A percentile compares a stretch with the other conserved stretches of the same genome.
Conservation (phyloP, 2,888 invertebrate species). For the Ditula angustiorana region DNA sequence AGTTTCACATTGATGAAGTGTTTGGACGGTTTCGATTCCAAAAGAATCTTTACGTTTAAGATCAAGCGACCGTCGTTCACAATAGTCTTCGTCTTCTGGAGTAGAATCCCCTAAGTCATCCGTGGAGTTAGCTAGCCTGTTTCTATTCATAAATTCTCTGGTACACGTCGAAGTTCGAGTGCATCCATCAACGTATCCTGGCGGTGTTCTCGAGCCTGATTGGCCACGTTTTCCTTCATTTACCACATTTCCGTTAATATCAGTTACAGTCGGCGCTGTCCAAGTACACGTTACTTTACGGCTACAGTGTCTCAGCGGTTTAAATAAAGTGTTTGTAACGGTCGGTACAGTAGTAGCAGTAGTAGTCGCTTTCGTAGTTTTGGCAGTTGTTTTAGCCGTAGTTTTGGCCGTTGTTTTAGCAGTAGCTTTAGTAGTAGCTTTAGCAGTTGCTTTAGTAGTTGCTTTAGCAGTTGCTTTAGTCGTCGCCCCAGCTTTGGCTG, state of each 20-base stretch:
- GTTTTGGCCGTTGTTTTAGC: not conserved
- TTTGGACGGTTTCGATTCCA: conserved; percentile 19
- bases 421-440: conserved; percentile 13
- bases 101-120: conserved; percentile 13
- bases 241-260: conserved; percentile 52
- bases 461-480: conserved; percentile 17
- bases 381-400: not conserved
- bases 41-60: conserved; percentile 58
- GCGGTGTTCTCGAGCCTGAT: conserved; percentile 67
- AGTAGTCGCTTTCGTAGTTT: conserved; percentile 17
- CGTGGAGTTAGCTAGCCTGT: conserved; percentile 43
- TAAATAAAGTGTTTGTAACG: conserved; percentile 51
- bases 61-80: conserved; percentile 70
- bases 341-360: conserved; percentile 19
- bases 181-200: conserved; percentile 76
- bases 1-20: not conserved
- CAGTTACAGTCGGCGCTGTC: conserved; percentile 63
- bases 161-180: conserved; percentile 78
- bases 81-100: conserved; percentile 71
- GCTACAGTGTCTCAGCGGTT: conserved; percentile 68
- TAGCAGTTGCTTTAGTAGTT: conserved; percentile 14
- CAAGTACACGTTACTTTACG: conserved; percentile 78
- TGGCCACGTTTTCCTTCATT: conserved; percentile 43
- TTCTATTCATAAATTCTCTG: conserved; percentile 69
- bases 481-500: too few relatives aligned